Evolutionary conservation across 2,888 invertebrate species (phyloP).

Genomic region (Lepetodrilus schrolli): DNA sequence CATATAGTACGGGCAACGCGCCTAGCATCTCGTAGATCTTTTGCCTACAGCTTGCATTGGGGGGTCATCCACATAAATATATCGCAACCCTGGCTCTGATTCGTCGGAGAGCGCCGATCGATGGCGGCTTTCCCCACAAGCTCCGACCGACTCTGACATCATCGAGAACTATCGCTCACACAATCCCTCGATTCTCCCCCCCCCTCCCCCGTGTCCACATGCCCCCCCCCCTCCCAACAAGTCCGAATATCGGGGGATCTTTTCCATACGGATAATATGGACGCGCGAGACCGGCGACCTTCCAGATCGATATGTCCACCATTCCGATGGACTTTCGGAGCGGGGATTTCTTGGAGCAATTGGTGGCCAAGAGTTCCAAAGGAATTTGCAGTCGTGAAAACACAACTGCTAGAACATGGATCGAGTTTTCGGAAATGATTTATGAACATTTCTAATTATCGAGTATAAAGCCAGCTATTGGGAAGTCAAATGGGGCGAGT

Average conservation of each 20-base stretch:
- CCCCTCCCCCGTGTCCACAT: not conserved
- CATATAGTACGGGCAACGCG: conserved; percentile 4
- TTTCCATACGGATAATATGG: conserved; percentile 6
- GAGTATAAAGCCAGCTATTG: no score
- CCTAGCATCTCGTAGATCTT: not conserved
- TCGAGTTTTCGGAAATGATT: not conserved
- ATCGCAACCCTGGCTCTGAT: not conserved
- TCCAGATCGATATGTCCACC: conserved; percentile 11
- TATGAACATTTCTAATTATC: not conserved
- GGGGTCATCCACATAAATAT: conserved; percentile 22
- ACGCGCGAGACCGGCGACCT: not conserved
- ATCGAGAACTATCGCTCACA: not conserved
- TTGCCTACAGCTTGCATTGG: not conserved
- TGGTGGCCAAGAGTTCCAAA: no score
- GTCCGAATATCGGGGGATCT: conserved; percentile 16
- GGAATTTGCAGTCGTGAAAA: no score
- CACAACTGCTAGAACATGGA: no score
- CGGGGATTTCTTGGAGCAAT: conserved; percentile 5
- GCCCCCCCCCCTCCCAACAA: not conserved
- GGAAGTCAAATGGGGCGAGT: no score
- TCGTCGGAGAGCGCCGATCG: not conserved
- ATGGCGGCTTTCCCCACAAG: not conserved
- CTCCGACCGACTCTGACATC: not conserved
- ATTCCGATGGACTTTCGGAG: conserved; percentile 11
- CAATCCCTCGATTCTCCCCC: not conserved